Evolutionary conservation across 2,888 invertebrate species (phyloP).

Genomic region (Catocala nupta): DNA sequence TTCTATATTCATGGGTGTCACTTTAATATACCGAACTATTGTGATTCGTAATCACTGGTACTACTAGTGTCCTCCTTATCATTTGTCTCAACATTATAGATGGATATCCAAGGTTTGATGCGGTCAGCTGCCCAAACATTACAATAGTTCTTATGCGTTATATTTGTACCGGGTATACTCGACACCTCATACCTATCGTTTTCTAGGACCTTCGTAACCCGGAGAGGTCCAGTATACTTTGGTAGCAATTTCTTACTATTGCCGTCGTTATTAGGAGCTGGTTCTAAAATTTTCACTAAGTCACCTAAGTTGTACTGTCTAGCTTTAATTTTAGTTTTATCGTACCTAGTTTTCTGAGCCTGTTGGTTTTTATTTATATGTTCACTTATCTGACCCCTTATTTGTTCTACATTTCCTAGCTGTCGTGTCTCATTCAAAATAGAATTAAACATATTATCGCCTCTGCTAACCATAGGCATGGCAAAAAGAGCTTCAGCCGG

Average conservation of each 20-base stretch:
- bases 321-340: not conserved
- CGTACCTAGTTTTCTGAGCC: not conserved
- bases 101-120: not conserved
- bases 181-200: conserved; percentile 1
- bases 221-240: not conserved
- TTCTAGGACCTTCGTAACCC: not conserved
- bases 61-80: not conserved
- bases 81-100: not conserved
- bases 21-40: too few species aligned
- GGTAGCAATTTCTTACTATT: not conserved
- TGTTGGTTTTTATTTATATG: not conserved
- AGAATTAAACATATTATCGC: not conserved
- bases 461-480: not conserved
- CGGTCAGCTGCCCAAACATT: not conserved
- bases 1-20: too few species aligned
- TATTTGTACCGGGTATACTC: not conserved
- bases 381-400: not conserved
- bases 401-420: not conserved
- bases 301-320: not conserved
- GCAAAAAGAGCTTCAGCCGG: not conserved
- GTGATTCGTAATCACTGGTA: not conserved
- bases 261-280: not conserved
- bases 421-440: not conserved
- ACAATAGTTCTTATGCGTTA: not conserved
- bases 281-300: not conserved